These are phyloP conservation scores for Idaea aversata DNA, from an alignment of 2,888 invertebrate species.

Conservation along the genomic window DNA sequence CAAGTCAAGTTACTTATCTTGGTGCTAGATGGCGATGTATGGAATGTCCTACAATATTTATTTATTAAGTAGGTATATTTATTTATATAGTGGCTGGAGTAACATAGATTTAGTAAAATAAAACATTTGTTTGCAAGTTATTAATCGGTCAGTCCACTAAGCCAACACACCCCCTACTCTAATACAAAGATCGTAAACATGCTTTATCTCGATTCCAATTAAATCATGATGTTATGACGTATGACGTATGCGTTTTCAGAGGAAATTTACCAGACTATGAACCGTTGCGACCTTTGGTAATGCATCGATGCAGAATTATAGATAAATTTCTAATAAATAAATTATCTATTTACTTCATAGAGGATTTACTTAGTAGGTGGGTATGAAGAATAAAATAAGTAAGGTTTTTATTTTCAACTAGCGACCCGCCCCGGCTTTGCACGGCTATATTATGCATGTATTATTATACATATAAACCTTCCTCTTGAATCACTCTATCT, in stretches of 20 bases:
- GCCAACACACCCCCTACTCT: background rate
- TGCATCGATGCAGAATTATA: constrained; percentile 1
- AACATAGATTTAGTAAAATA: background rate
- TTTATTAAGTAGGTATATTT: too few relatives aligned
- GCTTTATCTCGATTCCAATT: constrained; percentile 1
- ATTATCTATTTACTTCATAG: background rate
- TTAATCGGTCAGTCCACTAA: background rate
- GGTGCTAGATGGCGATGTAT: too few relatives aligned
- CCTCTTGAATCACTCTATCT: too few relatives aligned
- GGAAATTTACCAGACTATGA: constrained; percentile 4
- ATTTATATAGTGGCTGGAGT: too few relatives aligned
- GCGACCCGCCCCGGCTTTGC: too few relatives aligned
- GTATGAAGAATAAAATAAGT: too few relatives aligned
- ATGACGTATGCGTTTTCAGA: background rate
- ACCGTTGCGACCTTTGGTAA: background rate
- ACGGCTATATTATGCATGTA: too few relatives aligned
- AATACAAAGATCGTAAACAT: background rate
- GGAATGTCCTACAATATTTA: too few relatives aligned
- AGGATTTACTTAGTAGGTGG: background rate
- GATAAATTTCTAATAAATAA: background rate
- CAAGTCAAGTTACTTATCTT: too few relatives aligned
- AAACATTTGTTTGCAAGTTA: background rate
- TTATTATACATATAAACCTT: too few relatives aligned
- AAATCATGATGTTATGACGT: constrained; percentile 1
- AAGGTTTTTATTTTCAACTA: too few relatives aligned